These are phyloP conservation scores for Myotis planiceps DNA, from an alignment of 2,797 vertebrate genomes.

Conservation along the genomic window DNA sequence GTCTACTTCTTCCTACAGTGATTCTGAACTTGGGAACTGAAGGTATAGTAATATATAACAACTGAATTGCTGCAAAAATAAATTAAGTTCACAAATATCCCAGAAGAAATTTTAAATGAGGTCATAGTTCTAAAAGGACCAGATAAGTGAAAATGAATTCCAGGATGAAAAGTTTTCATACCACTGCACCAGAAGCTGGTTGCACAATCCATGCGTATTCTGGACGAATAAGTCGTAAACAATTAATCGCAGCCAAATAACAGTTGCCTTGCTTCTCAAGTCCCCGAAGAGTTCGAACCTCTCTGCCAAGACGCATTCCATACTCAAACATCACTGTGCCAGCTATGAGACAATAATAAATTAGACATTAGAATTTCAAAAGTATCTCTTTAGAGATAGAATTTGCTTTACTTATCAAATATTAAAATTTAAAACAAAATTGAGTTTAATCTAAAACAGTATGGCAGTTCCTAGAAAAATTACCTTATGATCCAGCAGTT, in stretches of 20 bases:
- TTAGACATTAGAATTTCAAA: not conserved
- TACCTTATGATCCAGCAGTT: not conserved
- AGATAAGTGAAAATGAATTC: not conserved
- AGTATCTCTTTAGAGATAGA: not conserved
- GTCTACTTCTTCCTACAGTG: not conserved
- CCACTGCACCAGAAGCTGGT: conserved; percentile 91
- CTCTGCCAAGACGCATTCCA: conserved; percentile 94
- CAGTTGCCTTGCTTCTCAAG: conserved; percentile 97
- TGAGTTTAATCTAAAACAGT: not conserved
- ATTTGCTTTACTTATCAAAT: not conserved
- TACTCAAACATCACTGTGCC: conserved; percentile 98
- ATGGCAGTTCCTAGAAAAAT: not conserved
- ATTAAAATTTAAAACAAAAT: conserved; percentile 21
- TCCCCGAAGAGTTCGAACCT: conserved; percentile 92
- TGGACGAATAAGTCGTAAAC: conserved; percentile 93
- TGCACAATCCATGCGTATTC: conserved; percentile 98
- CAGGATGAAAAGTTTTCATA: conserved; percentile 73
- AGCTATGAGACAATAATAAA: conserved; percentile 84
- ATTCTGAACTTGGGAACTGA: not conserved
- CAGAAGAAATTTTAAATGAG: not conserved
- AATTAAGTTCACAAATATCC: not conserved
- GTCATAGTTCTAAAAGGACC: not conserved
- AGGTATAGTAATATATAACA: not conserved
- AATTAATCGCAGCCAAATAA: conserved; percentile 95
- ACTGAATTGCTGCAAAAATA: not conserved